Percentiles rank a stretch among this genome's conserved stretches.
Evolutionary conservation across 2,797 vertebrate genomes (phyloP).

Genomic region (Vipera latastei): DNA sequence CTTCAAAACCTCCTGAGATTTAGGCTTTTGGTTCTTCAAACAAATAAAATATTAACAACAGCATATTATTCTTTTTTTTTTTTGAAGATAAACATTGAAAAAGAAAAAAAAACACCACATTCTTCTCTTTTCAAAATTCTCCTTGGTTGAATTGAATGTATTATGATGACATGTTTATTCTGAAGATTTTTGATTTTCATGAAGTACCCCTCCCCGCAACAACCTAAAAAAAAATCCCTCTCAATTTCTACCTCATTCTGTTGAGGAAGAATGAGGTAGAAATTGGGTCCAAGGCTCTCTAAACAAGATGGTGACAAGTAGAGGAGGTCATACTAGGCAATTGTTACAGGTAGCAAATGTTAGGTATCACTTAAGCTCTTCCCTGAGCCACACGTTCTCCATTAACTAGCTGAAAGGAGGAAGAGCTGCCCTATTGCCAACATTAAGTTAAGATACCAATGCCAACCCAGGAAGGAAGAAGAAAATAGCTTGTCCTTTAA

Average conservation of each 20-base stretch:
- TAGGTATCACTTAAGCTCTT: neutral
- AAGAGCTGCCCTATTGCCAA: neutral
- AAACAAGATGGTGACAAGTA: conserved; percentile 37
- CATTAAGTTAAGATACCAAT: neutral
- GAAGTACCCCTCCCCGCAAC: neutral
- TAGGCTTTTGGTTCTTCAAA: conserved; percentile 32
- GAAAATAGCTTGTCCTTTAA: neutral
- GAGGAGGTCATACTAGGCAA: neutral
- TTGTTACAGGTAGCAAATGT: neutral
- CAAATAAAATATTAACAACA: conserved; percentile 39
- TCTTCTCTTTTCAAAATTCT: neutral
- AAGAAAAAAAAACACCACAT: conserved; percentile 1
- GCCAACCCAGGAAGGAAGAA: neutral
- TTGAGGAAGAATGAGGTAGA: neutral
- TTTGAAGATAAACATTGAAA: conserved; percentile 15
- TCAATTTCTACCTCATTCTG: neutral
- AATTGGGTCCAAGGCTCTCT: neutral
- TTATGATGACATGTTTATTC: neutral
- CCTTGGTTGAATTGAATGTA: neutral
- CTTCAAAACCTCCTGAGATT: conserved; percentile 35
- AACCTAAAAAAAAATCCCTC: neutral
- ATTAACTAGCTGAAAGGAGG: neutral
- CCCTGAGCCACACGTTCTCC: neutral
- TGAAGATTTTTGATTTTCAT: neutral
- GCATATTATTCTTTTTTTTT: conserved; percentile 19